Conservation (phyloP, 2,888 invertebrate species). For the Arctia plantaginis region DNA sequence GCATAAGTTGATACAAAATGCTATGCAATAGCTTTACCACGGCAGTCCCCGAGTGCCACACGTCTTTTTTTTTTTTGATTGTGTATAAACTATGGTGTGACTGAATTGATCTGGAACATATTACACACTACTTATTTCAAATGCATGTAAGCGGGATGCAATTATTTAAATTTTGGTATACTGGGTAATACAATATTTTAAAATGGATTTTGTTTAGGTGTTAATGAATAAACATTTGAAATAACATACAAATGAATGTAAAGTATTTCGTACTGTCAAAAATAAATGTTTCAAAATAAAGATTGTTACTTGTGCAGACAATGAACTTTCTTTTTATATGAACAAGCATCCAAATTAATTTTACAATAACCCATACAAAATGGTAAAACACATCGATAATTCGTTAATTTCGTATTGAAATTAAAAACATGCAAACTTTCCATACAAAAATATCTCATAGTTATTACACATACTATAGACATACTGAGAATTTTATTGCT, state of each 20-base stretch:
- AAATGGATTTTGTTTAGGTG: background rate
- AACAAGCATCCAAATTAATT: conserved; percentile 35
- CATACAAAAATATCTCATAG: conserved; percentile 67
- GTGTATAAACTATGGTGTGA: background rate
- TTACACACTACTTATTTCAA: background rate
- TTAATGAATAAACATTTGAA: background rate
- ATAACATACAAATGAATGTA: background rate
- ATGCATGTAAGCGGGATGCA: background rate
- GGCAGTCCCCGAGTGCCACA: too few species aligned
- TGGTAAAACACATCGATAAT: conserved; percentile 43
- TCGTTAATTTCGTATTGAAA: conserved; percentile 46
- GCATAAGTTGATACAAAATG: too few species aligned
- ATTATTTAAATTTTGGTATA: background rate
- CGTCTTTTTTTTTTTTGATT: background rate
- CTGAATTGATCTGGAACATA: too few species aligned
- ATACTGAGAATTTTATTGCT: conserved; percentile 54
- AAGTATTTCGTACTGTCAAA: background rate
- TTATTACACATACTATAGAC: conserved; percentile 55
- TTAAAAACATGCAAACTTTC: conserved; percentile 52
- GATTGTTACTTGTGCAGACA: conserved; percentile 39
- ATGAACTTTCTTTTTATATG: conserved; percentile 13
- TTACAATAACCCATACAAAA: conserved; percentile 27
- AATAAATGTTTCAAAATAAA: background rate
- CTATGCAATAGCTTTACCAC: too few species aligned
- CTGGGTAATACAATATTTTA: background rate